Base-by-base conservation (phyloP, 2,888 invertebrate genomes). In the Selenia dentaria region DNA sequence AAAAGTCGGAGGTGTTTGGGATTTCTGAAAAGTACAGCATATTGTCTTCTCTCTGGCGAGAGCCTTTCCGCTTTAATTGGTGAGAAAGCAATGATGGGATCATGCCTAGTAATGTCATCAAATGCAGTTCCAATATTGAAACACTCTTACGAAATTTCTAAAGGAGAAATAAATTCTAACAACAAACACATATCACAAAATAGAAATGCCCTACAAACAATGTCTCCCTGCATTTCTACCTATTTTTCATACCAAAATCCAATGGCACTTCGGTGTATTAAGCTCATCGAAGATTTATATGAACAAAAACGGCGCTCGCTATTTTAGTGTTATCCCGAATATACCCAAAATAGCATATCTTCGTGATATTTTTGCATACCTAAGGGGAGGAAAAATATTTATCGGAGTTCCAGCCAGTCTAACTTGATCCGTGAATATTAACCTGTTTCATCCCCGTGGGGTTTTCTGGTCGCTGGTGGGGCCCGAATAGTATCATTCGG, bases 351-450 rank as follows among this genome's bases (percentile, higher is more conserved):
- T 62, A 68, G 74, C 72, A 78, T 85, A 79, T 79, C 76, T 76
- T 64, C 61, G 73, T 73, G 73, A 80, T 85, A 85, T 87, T 87
- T 87, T 86, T 87, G 84, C 87, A 86, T 87, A 87, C 75, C 80
- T 75, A 70, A 61, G 74, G 83, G 81, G 85, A 72, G 61, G 57
- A 65, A 63, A 67, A 72, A 82, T 78, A 83, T 79, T 79, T 82
- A 82, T 84, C 76, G 72, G 67, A 62, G 62, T 54, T 54, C 41
- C 50, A 41, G 52, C 85, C 75, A 79, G 25, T 12, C 0, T 60
- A 49, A 6, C 1, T 25, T 52, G 79, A 68, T 13, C 67, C 35
- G 24, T 8, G 20, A 8, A 3, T 18, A 4, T 16, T 11, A 13
- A 24, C 12, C 2, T 27, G 25, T 33, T 2, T 3, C 10, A 6